Conservation (phyloP, 2,113 vertebrate genomes). For the Gavialis gangeticus region DNA sequence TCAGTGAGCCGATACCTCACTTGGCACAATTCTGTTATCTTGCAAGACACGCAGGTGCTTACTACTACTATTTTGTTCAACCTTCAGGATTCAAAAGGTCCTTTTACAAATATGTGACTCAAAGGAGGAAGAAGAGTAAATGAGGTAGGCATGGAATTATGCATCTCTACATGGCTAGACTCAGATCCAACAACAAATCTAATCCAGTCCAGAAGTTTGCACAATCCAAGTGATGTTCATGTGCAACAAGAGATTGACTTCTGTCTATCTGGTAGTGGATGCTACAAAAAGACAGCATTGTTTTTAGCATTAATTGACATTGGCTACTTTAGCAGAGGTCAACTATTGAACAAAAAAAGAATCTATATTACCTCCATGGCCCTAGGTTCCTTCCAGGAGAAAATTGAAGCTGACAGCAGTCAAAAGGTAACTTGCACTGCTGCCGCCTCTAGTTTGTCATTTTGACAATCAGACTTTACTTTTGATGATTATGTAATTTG, state of each 20-base stretch:
- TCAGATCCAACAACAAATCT: background rate
- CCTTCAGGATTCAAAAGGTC: background rate
- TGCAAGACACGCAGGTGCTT: no score
- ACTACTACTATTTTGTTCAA: no score
- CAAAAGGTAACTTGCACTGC: background rate
- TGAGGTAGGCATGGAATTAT: background rate
- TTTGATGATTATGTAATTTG: background rate
- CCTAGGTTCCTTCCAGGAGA: background rate
- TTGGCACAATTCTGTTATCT: no score
- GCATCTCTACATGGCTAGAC: fast-evolving
- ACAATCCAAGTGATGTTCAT: background rate
- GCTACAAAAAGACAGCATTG: background rate
- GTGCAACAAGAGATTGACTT: background rate
- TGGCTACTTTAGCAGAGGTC: background rate
- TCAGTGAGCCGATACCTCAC: no score
- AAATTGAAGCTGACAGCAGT: background rate
- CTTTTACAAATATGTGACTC: background rate
- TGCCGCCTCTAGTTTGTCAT: background rate
- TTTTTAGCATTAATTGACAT: background rate
- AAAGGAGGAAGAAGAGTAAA: background rate
- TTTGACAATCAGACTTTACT: background rate
- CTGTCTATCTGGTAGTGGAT: background rate
- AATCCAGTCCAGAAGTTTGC: background rate
- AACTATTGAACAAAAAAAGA: background rate
- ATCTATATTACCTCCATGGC: background rate